Evolutionary conservation across 2,113 vertebrate genomes (phyloP), one percentile per base, ranked within the genome.

Genomic region (Beaufortia kweichowensis): DNA sequence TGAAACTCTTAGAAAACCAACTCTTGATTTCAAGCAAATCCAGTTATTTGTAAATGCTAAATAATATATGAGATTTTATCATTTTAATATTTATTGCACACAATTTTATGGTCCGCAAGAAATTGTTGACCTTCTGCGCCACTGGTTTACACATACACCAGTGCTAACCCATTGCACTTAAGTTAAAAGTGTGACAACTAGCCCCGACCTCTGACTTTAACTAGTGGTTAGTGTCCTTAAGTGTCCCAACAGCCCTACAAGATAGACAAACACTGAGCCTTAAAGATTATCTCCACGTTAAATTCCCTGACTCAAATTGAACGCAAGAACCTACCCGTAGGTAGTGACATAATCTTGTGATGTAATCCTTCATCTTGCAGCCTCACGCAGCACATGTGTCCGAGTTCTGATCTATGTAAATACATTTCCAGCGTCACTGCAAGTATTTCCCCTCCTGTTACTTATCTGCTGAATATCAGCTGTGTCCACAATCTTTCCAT

Each of bases 281-380:
- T 61, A 57, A 56, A 76, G 75, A 79, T 80, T 68, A 81, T 76
- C 53, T 62, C 46, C 8, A 55, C 15, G 68, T 55, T 71, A 81
- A 80, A 72, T 78, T 72, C 72, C 62, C 77, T 71, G 78, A 80
- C 59, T 70, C 77, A 76, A 80, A 69, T 73, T 85, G 82, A 72
- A 77, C 48, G 61, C 78, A 76, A 76, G 31, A 69, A 66, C 43
- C 19, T 2, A 23, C 57, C 56, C 66, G 65, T 70, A 79, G 65
- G 6, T 46, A 46, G 3, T 46, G 43, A 46, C 14, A 14, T 17
- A 4, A 46, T 48, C 35, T 43, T 66, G 55, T 56, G 79, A 85
- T 74, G 73, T 82, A 71, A 82, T 79, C 33, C 19, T 48, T 33
- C 73, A 71, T 55, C 65, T 72, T 78, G 3, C 72, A 64, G 73